Evolutionary conservation across 1,140 invertebrate genomes (phyloP), one percentile per base, ranked within the genome.

Genomic region (Trachymyrmex cornetzi): DNA sequence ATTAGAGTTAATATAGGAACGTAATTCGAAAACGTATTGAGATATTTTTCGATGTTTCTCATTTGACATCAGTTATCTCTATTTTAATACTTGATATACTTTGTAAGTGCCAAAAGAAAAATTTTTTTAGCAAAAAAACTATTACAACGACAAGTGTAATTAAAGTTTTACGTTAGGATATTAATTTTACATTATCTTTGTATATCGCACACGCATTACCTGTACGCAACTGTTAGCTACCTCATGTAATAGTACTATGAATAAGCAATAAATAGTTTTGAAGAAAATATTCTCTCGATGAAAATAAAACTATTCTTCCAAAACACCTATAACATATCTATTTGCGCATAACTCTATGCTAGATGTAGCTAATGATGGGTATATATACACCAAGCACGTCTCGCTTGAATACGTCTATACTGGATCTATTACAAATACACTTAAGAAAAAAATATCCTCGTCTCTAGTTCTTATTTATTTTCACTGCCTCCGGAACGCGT

Each of bases 191-290:
- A 44, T 61, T 22, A n/a, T 34, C 19, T 16, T 38, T 59, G 16
- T 77, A 55, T 2, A 50, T 77, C 12, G 3, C 9, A 77, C 5
- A 22, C 38, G 38, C 1, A 64, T 16, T 79, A 64, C 1, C 44
- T 77, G 24, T 63, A 63, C 3, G 24, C 11, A 79, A 66, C 22
- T 59, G 22, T 48, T 57, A 57, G 50, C 57, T 79, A 79, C 77
- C 59, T 79, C 75, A 79, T 66, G 6, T 61, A 63, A 48, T 22
- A 64, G 1, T 59, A 24, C 14, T 75, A 5, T n/a, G 16, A 59
- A 0, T 57, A 38, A 57, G 1, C 6, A 79, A 66, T 66, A 79
- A 66, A 79, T 30, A 66, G 4, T 66, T 79, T 79, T 50, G 12
- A 64, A 75, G 14, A 30, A 66, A 79, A 64, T 16, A 7, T 16